Percentiles rank a stretch among this genome's conserved stretches.
phyloP scores from a whole-genome alignment of 2,888 invertebrate genomes.

The Phyllotreta cruciferae region DNA sequence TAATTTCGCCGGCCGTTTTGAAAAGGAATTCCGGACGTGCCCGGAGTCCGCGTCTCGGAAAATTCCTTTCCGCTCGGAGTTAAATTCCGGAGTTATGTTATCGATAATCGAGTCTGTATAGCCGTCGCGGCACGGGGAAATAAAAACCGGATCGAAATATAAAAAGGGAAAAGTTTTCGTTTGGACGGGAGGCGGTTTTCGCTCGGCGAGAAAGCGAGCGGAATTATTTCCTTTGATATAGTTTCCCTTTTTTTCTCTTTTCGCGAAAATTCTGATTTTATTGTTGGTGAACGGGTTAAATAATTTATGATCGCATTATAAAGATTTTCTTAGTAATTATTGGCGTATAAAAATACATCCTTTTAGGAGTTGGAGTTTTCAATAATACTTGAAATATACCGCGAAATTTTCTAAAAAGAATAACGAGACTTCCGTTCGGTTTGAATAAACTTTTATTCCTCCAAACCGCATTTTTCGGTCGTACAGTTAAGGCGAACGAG shows the following conservation, averaged over 20 bases:
- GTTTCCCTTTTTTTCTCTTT: no score
- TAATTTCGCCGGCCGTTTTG: conserved; percentile 20
- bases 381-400: neutral
- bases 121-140: conserved; percentile 10
- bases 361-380: no score
- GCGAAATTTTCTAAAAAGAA: neutral
- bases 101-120: conserved; percentile 25
- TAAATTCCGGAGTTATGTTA: conserved; percentile 26
- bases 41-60: conserved; percentile 19
- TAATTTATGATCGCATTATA: conserved; percentile 11
- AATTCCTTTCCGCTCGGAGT: conserved; percentile 27
- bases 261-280: no score
- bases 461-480: neutral
- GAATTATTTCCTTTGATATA: conserved; percentile 24
- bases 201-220: conserved; percentile 1
- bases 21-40: conserved; percentile 24
- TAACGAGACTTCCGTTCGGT: neutral
- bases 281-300: neutral
- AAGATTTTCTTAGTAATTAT: conserved; percentile 13
- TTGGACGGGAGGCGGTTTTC: conserved; percentile 4
- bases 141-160: conserved; percentile 23
- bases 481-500: conserved; percentile 20
- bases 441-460: neutral
- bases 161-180: conserved; percentile 23
- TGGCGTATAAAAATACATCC: neutral